Evolutionary conservation across 1,140 invertebrate genomes (phyloP).

Genomic region (Drosophila nebulosa): DNA sequence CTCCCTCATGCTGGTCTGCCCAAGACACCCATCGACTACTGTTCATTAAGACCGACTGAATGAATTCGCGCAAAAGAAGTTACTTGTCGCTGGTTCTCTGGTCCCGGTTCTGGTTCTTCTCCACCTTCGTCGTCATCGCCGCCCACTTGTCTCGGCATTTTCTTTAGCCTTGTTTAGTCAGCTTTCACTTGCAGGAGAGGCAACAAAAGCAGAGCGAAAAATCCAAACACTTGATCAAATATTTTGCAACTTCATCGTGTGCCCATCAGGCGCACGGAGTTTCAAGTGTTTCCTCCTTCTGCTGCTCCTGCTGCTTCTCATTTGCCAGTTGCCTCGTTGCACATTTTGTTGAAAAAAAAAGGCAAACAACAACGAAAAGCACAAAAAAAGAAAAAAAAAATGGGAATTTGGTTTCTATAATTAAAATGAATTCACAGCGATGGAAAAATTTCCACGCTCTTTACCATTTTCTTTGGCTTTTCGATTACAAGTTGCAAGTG

Average conservation of each 20-base stretch:
- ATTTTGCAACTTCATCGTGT: slow-evolving; percentile 75
- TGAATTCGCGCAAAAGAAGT: slow-evolving; percentile 76
- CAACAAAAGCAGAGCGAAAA: slow-evolving; percentile 21
- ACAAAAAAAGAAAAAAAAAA: slow-evolving; percentile 5
- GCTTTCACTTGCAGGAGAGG: slow-evolving; percentile 57
- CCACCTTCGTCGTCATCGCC: neutral
- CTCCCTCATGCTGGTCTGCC: slow-evolving; percentile 4
- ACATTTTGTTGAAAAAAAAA: slow-evolving; percentile 35
- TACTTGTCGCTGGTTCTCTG: slow-evolving; percentile 58
- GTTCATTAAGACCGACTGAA: slow-evolving; percentile 76
- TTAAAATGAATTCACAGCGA: slow-evolving; percentile 67
- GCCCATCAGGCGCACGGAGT: slow-evolving; percentile 50
- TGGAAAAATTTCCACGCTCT: slow-evolving; percentile 44
- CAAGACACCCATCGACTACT: slow-evolving; percentile 40
- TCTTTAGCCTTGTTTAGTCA: slow-evolving; percentile 24
- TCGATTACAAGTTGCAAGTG: slow-evolving; percentile 56
- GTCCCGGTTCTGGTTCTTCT: neutral
- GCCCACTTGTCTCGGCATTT: neutral
- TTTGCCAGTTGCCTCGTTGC: slow-evolving; percentile 54
- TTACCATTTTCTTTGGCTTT: slow-evolving; percentile 24
- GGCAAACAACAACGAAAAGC: too few relatives aligned
- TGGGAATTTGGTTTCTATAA: slow-evolving; percentile 68
- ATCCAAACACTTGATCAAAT: slow-evolving; percentile 74
- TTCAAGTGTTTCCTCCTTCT: slow-evolving; percentile 40
- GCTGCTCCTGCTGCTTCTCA: slow-evolving; percentile 31